phyloP scores from a whole-genome alignment of 2,797 vertebrate genomes.

The Fringilla coelebs region DNA sequence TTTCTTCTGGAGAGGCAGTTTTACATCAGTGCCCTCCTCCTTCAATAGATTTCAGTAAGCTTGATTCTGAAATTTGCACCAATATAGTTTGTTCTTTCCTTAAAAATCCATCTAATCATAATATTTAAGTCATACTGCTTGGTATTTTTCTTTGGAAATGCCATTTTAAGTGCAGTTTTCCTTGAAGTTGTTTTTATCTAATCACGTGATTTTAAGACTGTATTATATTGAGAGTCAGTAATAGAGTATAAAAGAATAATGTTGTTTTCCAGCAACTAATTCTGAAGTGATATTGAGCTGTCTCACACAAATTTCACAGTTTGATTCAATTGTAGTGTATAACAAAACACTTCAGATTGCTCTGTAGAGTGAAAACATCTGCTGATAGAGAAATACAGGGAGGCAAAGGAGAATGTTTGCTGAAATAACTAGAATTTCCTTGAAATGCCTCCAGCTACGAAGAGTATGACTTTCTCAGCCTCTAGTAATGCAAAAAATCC shows the following conservation, averaged over 20 bases:
- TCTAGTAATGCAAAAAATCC: neutral
- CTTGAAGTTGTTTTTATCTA: neutral
- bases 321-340: neutral
- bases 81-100: neutral
- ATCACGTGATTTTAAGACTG: neutral
- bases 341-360: neutral
- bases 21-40: neutral
- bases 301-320: neutral
- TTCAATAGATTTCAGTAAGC: neutral
- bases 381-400: neutral
- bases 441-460: neutral
- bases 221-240: neutral
- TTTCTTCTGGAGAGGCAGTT: neutral
- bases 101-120: neutral
- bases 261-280: neutral
- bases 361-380: neutral
- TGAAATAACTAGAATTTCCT: neutral
- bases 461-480: neutral
- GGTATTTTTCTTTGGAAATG: neutral
- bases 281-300: neutral
- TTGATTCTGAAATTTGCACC: neutral
- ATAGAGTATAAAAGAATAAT: neutral
- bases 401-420: neutral
- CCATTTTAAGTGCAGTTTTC: neutral
- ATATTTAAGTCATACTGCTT: neutral